Percentiles rank a stretch among this genome's conserved stretches.
These are phyloP conservation scores for Agapornis canus DNA, from an alignment of 2,797 vertebrate genomes.

Conservation along the genomic window DNA sequence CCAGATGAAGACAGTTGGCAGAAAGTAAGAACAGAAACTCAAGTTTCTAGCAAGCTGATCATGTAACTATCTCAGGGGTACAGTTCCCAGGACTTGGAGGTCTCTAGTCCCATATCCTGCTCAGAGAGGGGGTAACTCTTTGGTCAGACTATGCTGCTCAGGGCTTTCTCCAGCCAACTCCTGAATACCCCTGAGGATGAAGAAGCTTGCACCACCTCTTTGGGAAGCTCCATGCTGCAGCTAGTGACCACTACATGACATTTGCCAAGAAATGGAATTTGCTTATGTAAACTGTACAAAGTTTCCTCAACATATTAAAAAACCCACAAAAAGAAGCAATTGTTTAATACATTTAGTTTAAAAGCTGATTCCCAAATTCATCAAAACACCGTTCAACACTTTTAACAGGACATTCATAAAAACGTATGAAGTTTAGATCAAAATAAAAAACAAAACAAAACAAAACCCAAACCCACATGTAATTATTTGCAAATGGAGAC, in stretches of 20 bases:
- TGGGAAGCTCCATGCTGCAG: background rate
- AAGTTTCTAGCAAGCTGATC: background rate
- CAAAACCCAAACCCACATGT: background rate
- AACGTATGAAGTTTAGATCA: background rate
- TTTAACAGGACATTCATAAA: background rate
- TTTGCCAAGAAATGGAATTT: background rate
- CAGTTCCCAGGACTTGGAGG: background rate
- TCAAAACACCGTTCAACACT: background rate
- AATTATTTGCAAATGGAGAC: constrained; percentile 10
- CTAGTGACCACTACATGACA: accelerated
- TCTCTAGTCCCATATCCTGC: background rate
- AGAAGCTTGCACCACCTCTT: background rate
- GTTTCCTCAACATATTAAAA: background rate
- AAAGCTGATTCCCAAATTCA: background rate
- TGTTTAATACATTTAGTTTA: background rate
- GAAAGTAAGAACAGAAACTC: background rate
- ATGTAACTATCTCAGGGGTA: background rate
- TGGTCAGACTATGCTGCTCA: background rate
- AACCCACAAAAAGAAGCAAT: background rate
- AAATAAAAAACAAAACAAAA: background rate
- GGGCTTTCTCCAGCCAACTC: background rate
- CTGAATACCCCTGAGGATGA: background rate
- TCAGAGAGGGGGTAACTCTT: background rate
- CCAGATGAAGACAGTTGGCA: background rate
- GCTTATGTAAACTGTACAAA: background rate